Evolutionary conservation across 2,797 vertebrate species (phyloP).

Genomic region (Spinus pinus): DNA sequence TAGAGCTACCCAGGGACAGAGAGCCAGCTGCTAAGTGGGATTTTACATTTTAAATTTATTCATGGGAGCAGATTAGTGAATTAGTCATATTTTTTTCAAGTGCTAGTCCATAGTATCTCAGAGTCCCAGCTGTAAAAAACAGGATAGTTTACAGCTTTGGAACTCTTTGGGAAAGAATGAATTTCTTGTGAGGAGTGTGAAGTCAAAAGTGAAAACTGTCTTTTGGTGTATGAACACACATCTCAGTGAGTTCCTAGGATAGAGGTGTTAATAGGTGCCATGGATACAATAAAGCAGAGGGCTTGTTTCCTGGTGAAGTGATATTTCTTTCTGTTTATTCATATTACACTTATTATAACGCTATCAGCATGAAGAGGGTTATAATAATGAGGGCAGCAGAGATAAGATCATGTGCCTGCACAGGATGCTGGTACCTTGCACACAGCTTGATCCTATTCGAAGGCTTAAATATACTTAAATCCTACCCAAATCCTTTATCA

Average conservation of each 20-base stretch:
- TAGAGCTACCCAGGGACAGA: background rate
- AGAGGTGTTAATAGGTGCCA: background rate
- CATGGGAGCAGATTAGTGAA: background rate
- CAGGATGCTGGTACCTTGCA: background rate
- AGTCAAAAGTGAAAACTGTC: background rate
- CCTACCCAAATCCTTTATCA: slow-evolving; percentile 17
- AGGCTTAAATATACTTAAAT: slow-evolving; percentile 24
- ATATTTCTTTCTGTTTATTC: slow-evolving; percentile 21
- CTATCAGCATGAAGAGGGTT: background rate
- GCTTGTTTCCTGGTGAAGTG: background rate
- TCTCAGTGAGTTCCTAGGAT: background rate
- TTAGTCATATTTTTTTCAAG: background rate
- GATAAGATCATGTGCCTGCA: slow-evolving; percentile 5
- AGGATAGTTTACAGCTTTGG: background rate
- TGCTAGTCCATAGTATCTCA: background rate
- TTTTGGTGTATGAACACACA: background rate
- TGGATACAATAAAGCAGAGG: background rate
- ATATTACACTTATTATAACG: slow-evolving; percentile 3
- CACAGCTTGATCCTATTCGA: slow-evolving; percentile 41
- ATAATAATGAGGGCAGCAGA: slow-evolving; percentile 24
- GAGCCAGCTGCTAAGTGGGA: background rate
- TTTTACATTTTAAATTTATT: background rate
- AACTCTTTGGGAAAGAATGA: background rate
- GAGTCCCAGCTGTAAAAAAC: background rate
- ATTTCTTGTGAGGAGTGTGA: background rate